Evolutionary conservation across 2,797 vertebrate genomes (phyloP).

Genomic region (Rhinophrynus dorsalis): DNA sequence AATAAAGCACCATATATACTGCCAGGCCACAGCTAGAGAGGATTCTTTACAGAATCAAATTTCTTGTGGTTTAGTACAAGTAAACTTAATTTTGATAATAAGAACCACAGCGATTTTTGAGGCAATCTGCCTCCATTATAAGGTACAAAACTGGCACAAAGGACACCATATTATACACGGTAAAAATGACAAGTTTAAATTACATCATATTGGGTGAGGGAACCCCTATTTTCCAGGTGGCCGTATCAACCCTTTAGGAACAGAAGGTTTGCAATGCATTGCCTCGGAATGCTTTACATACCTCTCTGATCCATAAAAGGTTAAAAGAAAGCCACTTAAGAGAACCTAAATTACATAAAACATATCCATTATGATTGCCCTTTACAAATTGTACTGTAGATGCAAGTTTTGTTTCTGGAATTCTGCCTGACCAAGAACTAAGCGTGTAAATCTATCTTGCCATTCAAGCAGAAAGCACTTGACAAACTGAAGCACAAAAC

Average conservation of each 20-base stretch:
- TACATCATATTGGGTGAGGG: conserved; percentile 77
- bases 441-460: conserved; percentile 81
- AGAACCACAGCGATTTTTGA: conserved; percentile 92
- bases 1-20: conserved; percentile 99
- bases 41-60: conserved; percentile 99
- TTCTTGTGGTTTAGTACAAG: conserved; percentile 97
- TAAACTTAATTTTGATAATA: conserved; percentile 97
- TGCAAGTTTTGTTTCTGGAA: conserved; percentile 68
- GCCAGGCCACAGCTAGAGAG: conserved; percentile 96
- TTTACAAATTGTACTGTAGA: conserved; percentile 83
- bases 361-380: conserved; percentile 82
- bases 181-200: conserved; percentile 99
- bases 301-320: no score
- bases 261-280: no score
- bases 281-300: no score
- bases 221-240: conserved; percentile 87
- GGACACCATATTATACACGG: conserved; percentile 95
- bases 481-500: conserved; percentile 82
- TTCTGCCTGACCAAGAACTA: conserved; percentile 78
- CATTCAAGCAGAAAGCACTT: conserved; percentile 84
- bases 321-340: conserved; percentile 91
- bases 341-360: conserved; percentile 84
- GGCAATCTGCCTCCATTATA: conserved; percentile 86
- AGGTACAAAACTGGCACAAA: conserved; percentile 99
- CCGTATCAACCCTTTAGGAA: no score